Evolutionary conservation across 1,140 invertebrate species (phyloP).

Genomic region (Macrostomum lignano): DNA sequence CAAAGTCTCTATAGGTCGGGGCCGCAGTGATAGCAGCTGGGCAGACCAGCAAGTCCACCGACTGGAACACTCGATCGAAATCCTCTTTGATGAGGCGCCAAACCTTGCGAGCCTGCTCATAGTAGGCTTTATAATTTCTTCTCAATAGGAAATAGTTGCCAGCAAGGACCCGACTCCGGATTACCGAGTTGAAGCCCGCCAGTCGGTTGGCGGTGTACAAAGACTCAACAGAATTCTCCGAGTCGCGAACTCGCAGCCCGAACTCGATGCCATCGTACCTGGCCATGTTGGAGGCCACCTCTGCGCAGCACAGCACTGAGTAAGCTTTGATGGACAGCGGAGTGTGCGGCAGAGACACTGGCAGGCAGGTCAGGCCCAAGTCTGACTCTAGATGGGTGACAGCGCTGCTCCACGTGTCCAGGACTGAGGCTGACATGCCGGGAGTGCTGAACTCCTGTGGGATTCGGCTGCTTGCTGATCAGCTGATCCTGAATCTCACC

Average conservation of each 20-base stretch:
- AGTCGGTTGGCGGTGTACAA: background rate
- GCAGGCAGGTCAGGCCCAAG: no score
- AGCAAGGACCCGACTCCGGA: background rate
- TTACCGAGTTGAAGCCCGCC: background rate
- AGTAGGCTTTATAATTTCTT: conserved; percentile 1
- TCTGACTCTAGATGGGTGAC: no score
- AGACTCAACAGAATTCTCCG: background rate
- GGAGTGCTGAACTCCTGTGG: no score
- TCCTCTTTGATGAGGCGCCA: background rate
- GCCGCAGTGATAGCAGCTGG: background rate
- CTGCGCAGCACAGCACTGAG: conserved; percentile 63
- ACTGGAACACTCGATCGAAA: background rate
- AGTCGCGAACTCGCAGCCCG: background rate
- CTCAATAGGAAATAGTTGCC: background rate
- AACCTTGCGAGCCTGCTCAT: background rate
- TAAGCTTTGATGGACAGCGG: conserved; percentile 73
- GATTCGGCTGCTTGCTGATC: no score
- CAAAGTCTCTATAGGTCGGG: background rate
- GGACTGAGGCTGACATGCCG: no score
- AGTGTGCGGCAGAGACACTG: conserved; percentile 45
- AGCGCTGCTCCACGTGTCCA: no score
- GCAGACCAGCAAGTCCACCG: background rate
- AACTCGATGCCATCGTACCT: conserved; percentile 45
- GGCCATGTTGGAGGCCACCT: conserved; percentile 90
- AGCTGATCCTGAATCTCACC: no score